phyloP scores from a whole-genome alignment of 2,888 invertebrate genomes.

The Drosophila nr. medialis region DNA sequence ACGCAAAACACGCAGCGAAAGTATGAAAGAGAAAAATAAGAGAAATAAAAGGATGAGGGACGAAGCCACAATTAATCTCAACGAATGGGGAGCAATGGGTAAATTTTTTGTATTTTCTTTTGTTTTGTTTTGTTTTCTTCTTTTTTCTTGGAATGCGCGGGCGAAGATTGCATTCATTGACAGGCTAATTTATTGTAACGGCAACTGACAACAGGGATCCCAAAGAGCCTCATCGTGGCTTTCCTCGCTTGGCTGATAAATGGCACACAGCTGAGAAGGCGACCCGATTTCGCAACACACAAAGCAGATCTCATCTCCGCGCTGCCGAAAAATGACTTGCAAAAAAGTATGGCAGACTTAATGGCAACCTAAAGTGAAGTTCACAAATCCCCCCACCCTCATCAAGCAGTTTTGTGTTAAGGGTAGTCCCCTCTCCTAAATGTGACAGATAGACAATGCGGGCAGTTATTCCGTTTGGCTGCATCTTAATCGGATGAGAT shows the following conservation, averaged over 20 bases:
- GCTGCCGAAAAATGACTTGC: conserved; percentile 54
- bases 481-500: conserved; percentile 68
- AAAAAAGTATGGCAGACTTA: conserved; percentile 59
- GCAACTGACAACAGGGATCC: conserved; percentile 70
- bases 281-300: conserved; percentile 61
- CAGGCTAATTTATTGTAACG: conserved; percentile 77
- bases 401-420: conserved; percentile 23
- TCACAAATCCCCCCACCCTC: not conserved
- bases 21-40: conserved; percentile 37
- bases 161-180: conserved; percentile 54
- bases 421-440: conserved; percentile 25
- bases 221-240: conserved; percentile 36
- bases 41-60: conserved; percentile 44
- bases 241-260: conserved; percentile 70
- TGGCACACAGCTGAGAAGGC: conserved; percentile 41
- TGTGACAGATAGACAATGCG: conserved; percentile 8
- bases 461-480: conserved; percentile 9
- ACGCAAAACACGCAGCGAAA: conserved; percentile 58
- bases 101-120: conserved; percentile 4
- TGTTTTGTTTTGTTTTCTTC: not conserved
- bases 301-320: conserved; percentile 8
- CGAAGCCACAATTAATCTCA: conserved; percentile 64
- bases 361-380: conserved; percentile 68
- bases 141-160: conserved; percentile 27
- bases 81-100: conserved; percentile 7